These are phyloP conservation scores for Axea sp. DNA, from an alignment of 2,888 invertebrate genomes.

Conservation along the genomic window DNA sequence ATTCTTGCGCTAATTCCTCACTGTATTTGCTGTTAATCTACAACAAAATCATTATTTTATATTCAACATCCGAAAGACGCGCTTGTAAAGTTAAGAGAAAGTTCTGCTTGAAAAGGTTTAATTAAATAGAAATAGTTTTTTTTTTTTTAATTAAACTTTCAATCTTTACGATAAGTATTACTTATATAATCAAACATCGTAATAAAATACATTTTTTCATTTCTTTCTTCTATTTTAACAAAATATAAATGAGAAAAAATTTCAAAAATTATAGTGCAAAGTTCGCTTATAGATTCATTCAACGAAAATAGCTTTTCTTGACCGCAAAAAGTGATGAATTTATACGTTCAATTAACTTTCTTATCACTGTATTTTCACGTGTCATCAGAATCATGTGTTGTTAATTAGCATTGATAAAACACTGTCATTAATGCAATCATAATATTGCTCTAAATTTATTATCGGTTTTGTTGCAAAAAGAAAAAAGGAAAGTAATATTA, in stretches of 20 bases:
- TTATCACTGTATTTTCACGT: slow-evolving; percentile 1
- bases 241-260: too few species aligned
- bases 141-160: background rate
- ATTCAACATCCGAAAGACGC: too few species aligned
- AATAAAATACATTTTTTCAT: background rate
- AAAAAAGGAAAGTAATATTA: too few species aligned
- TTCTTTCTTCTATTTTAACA: too few species aligned
- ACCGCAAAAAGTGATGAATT: too few species aligned
- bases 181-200: background rate
- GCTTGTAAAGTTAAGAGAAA: too few species aligned
- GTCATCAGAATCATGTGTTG: slow-evolving; percentile 6
- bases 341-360: slow-evolving; percentile 4
- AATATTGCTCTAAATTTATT: slow-evolving; percentile 23
- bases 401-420: slow-evolving; percentile 38
- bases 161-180: background rate
- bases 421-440: background rate
- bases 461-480: too few species aligned
- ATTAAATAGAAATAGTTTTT: background rate
- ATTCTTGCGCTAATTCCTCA: slow-evolving; percentile 94
- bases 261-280: too few species aligned
- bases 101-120: too few species aligned
- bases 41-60: slow-evolving; percentile 71
- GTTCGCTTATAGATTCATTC: too few species aligned
- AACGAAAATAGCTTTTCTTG: background rate
- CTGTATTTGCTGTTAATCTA: slow-evolving; percentile 99